These are phyloP conservation scores for Ctenomys sociabilis DNA, from an alignment of 2,113 vertebrate genomes.

Conservation along the genomic window DNA sequence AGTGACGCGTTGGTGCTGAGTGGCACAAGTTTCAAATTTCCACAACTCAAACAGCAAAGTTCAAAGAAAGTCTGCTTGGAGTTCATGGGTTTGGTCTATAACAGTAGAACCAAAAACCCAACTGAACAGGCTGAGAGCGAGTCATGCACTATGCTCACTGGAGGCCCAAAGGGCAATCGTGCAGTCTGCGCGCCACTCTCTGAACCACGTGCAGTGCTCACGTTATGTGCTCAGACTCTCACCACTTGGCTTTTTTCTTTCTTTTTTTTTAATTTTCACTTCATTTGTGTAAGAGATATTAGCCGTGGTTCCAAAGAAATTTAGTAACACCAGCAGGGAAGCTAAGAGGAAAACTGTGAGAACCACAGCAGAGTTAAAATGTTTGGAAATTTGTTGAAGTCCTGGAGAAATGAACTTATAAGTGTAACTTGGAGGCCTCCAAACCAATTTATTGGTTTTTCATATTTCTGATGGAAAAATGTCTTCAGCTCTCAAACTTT, in stretches of 20 bases:
- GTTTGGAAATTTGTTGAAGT: not conserved
- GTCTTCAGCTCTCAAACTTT: not conserved
- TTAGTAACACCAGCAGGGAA: not conserved
- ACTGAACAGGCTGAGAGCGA: not conserved
- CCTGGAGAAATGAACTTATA: not conserved
- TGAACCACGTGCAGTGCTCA: not conserved
- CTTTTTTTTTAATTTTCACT: no score
- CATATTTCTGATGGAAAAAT: not conserved
- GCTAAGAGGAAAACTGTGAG: not conserved
- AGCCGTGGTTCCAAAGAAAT: not conserved
- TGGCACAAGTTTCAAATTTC: not conserved
- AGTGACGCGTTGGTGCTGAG: not conserved
- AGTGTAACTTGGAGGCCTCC: not conserved
- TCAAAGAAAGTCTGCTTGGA: not conserved
- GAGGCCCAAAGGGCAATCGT: rapidly evolving
- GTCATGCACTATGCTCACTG: rapidly evolving
- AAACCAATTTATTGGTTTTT: not conserved
- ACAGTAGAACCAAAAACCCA: rapidly evolving
- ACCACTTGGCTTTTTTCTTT: not conserved
- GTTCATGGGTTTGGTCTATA: not conserved
- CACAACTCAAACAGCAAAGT: not conserved
- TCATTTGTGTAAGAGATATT: not conserved
- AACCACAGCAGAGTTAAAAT: not conserved
- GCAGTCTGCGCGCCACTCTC: not conserved
- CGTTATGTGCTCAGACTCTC: rapidly evolving